Evolutionary conservation across 2,888 invertebrate genomes (phyloP), one percentile per base, ranked within the genome.

Genomic region (Orchesella flavescens): DNA sequence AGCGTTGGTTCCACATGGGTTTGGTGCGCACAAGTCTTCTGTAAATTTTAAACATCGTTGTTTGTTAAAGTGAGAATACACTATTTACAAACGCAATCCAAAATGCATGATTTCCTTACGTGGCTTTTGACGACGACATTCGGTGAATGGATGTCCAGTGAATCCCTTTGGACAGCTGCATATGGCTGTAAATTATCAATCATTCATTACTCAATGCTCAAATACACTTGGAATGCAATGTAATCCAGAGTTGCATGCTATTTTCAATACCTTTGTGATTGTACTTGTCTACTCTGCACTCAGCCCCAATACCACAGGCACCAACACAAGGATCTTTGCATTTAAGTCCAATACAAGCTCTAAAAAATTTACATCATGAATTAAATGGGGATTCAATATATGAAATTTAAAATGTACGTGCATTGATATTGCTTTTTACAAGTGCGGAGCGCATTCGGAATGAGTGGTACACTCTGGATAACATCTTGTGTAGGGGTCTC

Each of bases 1-100:
- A 1, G 95, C 94, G 89, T 94, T 94, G 15, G 91, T 91, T 57
- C 96, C 96, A 88, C 96, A 96, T n/a, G 96, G 96, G 91, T 96
- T 96, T 0, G 96, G 96, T 87, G 93, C 93, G 89, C 96, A 96
- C 49, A 79, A 23, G 21, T 80, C 80, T 75, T 66, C 72, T 79
- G 12, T 17, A 59, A 43, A 46, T 34, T 34, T 23, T 43, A 17
- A 43, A 21, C 19, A 61, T 13, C 5, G 15, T 61, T 4, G 23
- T 17, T 9, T 9, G 44, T 7, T 44, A 7, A 44, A 44, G 12
- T 7, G 12, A 44, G 12, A 44, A 12, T 44, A 12, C 12, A 12
- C 44, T 44, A 12, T n/a, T n/a, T n/a, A n/a, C 44, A 44, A n/a
- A 44, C 7, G 44, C 44, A 44, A 44, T 12, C 7, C 44, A 44